Evolutionary conservation across 2,113 vertebrate genomes (phyloP), one percentile per base, ranked within the genome.

Genomic region (Panthera leo): DNA sequence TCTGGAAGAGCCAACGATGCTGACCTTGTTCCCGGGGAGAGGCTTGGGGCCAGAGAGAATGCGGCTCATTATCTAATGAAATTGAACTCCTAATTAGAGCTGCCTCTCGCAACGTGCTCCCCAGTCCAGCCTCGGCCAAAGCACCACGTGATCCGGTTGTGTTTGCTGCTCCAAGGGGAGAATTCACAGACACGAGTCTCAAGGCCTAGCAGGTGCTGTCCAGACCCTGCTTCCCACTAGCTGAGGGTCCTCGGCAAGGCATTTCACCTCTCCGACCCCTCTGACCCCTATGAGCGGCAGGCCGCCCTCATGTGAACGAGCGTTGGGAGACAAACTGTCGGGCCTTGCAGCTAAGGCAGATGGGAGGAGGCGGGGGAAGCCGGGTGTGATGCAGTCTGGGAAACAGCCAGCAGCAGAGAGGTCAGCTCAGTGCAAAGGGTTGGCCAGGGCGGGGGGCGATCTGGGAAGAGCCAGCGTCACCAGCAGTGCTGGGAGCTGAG

Each of bases 371-470:
- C 68, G 7, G 53, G 87, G 45, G 53, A 61, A 31, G 36, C 55
- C 27, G 12, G 42, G 51, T 13, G 21, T 18, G 15, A 34, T 6
- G 27, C 9, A 21, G 34, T 76, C 19, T 3, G 21, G 25, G 21
- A 36, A 7, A 45, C 29, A 42, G 13, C 55, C 78, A 89, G 29
- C 39, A 42, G 31, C 42, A 82, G 31, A 53, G 11, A 29, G 53
- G 1, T 2, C 14, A 25, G 19, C 14, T 83, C n/a, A 27, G 39
- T 16, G 11, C 36, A 42, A 23, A 65, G 39, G 23, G 25, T 25
- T 0, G 1, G 70, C 29, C 0, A 2, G 73, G 51, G 25, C 0
- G 2, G 79, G 51, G 25, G 71, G 7, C 13, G 1, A 8, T 29
- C 2, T 16, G 71, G 31, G 45, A n/a, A 71, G 27, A 78, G 51